Conservation (phyloP, 2,888 invertebrate species). For the Stenotaenia linearis region DNA sequence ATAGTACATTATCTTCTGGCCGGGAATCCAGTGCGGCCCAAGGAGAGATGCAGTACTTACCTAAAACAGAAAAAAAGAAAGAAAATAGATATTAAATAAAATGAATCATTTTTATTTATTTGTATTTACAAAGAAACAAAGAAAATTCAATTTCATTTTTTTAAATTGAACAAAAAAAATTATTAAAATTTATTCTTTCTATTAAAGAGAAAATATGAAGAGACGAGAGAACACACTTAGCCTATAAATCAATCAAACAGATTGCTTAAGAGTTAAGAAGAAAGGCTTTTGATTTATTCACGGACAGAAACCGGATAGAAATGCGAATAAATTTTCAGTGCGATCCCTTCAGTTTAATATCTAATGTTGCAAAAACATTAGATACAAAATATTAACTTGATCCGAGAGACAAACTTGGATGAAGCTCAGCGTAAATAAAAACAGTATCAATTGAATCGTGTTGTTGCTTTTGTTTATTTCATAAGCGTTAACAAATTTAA, state of each 20-base stretch:
- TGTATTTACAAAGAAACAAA: background rate
- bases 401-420: background rate
- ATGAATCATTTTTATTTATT: background rate
- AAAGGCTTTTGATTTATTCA: slow-evolving; percentile 11
- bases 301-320: slow-evolving; percentile 11
- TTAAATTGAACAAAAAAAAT: background rate
- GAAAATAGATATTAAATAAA: background rate
- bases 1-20: slow-evolving; percentile 19
- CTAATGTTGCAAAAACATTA: background rate
- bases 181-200: slow-evolving; percentile 10
- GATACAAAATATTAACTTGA: background rate
- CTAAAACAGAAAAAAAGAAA: background rate
- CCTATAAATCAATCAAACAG: slow-evolving; percentile 7
- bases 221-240: slow-evolving; percentile 11
- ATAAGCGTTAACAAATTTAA: no score
- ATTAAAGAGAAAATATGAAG: slow-evolving; percentile 15
- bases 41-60: slow-evolving; percentile 11
- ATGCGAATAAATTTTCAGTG: slow-evolving; percentile 7
- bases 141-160: background rate
- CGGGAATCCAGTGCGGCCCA: slow-evolving; percentile 4
- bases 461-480: background rate
- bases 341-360: background rate
- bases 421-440: background rate
- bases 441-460: background rate
- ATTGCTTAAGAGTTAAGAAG: slow-evolving; percentile 10